Evolutionary conservation across 2,113 vertebrate species (phyloP).

Genomic region (Mormyrus lacerda): DNA sequence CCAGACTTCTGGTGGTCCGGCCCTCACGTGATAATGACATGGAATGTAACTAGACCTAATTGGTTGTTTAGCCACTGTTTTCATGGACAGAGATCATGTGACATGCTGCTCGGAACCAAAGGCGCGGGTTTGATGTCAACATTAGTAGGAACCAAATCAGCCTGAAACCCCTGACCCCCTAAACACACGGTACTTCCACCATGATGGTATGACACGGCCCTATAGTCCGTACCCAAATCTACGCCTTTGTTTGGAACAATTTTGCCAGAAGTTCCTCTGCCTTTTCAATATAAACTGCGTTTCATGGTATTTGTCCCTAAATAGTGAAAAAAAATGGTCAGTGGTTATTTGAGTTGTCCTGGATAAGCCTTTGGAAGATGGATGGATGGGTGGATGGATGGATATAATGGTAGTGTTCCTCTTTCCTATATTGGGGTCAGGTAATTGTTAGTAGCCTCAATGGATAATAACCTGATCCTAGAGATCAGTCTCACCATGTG

Average conservation of each 20-base stretch:
- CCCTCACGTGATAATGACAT: constrained; percentile 70
- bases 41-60: constrained; percentile 62
- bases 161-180: neutral
- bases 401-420: neutral
- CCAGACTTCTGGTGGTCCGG: constrained; percentile 92
- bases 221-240: neutral
- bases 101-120: neutral
- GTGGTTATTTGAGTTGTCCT: neutral
- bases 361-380: neutral
- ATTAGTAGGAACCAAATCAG: neutral
- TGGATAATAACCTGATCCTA: neutral
- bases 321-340: neutral
- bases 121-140: neutral
- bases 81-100: neutral
- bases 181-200: neutral
- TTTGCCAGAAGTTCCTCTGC: neutral
- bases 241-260: neutral
- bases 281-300: constrained; percentile 4
- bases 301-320: neutral
- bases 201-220: neutral
- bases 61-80: constrained; percentile 29
- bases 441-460: neutral
- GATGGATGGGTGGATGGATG: neutral
- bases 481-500: constrained; percentile 6
- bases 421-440: neutral